Base-by-base conservation (phyloP, 2,797 vertebrate genomes). In the Spondyliosoma cantharus region DNA sequence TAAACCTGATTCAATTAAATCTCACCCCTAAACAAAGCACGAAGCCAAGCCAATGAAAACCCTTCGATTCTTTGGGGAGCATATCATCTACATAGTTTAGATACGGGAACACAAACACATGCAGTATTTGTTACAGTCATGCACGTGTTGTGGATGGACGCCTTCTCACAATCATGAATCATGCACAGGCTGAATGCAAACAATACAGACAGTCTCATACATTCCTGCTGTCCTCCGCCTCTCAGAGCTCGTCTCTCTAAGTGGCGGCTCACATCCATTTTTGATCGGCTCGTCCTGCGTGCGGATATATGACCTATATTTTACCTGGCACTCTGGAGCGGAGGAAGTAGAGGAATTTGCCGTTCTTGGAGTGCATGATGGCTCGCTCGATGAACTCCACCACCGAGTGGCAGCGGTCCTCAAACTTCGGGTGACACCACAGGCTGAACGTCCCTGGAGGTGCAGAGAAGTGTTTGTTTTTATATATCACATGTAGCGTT, bases 281-380 rank as follows among this genome's bases (percentile, higher is more conserved):
- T 82, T 74, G 66, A 85, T 82, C 9, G 5, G 15, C 9, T 74
- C 37, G 48, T 6, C 50, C 69, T 75, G 67, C 32, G 12, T 76
- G 64, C 6, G 3, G 59, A 75, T 66, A 14, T n/a, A 1, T 80
- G 74, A 60, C 78, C 61, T 67, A 67, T 83, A 71, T 82, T 76
- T 81, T 93, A 98, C 98, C 98, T 92, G 98, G 98, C 66, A 99
- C 98, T 83, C 98, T 93, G 86, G 97, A 99, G 48, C 97, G 96
- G 71, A 98, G 95, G 93, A 99, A 99, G 92, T 99, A 99, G 76
- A 99, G 97, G 83, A 99, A 99, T 85, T 98, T 99, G 56, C 97
- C 98, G 0, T 98, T 99, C 89, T 99, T 99, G 60, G 98, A 99
- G 92, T 99, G 97, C 97, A 99, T 98, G 93, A 98, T 97, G 37